These are phyloP conservation scores for Tachina fera DNA, from an alignment of 2,888 invertebrate genomes.

Conservation along the genomic window DNA sequence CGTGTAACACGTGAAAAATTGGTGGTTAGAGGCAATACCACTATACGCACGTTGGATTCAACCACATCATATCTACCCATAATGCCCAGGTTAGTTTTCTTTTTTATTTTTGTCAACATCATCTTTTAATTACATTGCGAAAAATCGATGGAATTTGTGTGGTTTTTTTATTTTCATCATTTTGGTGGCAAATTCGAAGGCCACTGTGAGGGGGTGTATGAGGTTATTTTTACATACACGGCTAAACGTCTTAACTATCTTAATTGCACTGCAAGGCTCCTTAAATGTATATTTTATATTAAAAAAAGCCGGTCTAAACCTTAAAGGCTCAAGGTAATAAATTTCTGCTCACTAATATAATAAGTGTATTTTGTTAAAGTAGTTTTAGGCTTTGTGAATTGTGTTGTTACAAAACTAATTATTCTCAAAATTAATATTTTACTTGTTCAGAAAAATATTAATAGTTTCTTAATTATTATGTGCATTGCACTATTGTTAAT, in stretches of 20 bases:
- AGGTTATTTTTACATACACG: neutral
- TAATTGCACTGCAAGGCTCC: constrained; percentile 3
- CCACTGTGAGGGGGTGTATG: constrained; percentile 17
- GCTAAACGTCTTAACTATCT: neutral
- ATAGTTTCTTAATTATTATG: no score
- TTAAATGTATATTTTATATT: neutral
- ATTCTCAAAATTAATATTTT: no score
- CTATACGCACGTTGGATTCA: constrained; percentile 82
- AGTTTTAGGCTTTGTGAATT: constrained; percentile 15
- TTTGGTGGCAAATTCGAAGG: constrained; percentile 55
- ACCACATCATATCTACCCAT: constrained; percentile 82
- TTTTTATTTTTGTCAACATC: neutral
- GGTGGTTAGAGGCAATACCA: constrained; percentile 82
- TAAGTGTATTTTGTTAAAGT: constrained; percentile 12
- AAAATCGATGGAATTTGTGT: constrained; percentile 64
- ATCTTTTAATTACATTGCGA: constrained; percentile 22
- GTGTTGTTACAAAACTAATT: neutral
- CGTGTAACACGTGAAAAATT: constrained; percentile 83
- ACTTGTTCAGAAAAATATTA: no score
- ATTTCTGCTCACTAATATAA: neutral
- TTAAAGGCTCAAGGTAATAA: neutral
- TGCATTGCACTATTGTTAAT: no score
- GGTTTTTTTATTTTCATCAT: neutral
- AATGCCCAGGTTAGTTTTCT: constrained; percentile 78
- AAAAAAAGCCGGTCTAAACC: constrained; percentile 12